Percentiles rank a stretch among this genome's conserved stretches.
Evolutionary conservation across 2,797 vertebrate genomes (phyloP).

Genomic region (Meda fulgida): DNA sequence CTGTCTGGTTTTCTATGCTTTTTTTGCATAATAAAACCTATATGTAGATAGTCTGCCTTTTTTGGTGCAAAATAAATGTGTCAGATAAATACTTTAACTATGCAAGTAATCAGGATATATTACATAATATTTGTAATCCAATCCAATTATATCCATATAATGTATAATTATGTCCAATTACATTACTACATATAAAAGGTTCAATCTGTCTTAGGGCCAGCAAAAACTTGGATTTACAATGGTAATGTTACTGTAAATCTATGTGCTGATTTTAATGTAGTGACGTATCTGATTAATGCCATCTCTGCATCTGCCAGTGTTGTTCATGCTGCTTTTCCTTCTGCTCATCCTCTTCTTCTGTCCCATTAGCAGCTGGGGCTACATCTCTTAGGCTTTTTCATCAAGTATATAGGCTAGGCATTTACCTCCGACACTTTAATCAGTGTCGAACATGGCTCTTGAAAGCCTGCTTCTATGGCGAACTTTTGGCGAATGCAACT

Average conservation of each 20-base stretch:
- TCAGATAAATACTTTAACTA: background rate
- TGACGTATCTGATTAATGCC: slow-evolving; percentile 85
- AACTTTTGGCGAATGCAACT: too few relatives aligned
- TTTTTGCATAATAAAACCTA: background rate
- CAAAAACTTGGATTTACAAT: background rate
- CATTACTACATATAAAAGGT: background rate
- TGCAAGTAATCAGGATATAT: background rate
- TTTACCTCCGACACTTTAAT: slow-evolving; percentile 21
- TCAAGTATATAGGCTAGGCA: slow-evolving; percentile 70
- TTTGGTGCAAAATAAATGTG: background rate
- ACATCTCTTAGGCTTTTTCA: slow-evolving; percentile 88
- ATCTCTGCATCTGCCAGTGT: slow-evolving; percentile 82
- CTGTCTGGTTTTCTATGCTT: too few relatives aligned
- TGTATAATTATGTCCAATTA: too few relatives aligned
- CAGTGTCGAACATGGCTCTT: background rate
- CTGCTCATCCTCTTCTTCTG: slow-evolving; percentile 82
- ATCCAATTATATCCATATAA: background rate
- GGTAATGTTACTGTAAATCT: background rate
- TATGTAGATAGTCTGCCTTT: background rate
- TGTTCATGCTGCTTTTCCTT: slow-evolving; percentile 81
- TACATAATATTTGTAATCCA: background rate
- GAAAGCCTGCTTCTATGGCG: background rate
- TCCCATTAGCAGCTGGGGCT: slow-evolving; percentile 84
- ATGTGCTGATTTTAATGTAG: slow-evolving; percentile 48
- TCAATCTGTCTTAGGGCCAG: background rate